A percentile compares a stretch with the other conserved stretches of the same genome.
Evolutionary conservation across 2,888 invertebrate genomes (phyloP).

Genomic region (Loripinus fragilis): DNA sequence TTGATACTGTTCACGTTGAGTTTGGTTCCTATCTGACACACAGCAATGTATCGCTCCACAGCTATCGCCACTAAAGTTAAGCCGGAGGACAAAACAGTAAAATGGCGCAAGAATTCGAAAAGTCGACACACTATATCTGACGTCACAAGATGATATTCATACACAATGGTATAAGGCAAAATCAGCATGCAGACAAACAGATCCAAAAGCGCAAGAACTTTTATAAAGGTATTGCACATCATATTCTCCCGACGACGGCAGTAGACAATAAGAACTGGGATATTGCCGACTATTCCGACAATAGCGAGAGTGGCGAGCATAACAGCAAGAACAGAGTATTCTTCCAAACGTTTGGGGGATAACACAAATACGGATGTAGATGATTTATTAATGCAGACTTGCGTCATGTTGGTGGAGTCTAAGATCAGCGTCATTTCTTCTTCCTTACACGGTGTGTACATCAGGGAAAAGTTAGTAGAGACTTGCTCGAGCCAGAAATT

Average conservation of each 20-base stretch:
- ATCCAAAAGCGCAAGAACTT: conserved; percentile 69
- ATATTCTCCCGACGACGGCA: conserved; percentile 61
- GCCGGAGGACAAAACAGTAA: conserved; percentile 64
- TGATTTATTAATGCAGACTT: neutral
- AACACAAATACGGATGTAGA: neutral
- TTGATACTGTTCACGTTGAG: conserved; percentile 63
- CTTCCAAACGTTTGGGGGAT: conserved; percentile 30
- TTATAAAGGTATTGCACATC: conserved; percentile 73
- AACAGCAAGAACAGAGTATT: conserved; percentile 57
- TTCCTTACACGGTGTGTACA: too few relatives aligned
- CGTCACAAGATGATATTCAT: conserved; percentile 69
- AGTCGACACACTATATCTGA: conserved; percentile 66
- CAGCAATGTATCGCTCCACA: conserved; percentile 71
- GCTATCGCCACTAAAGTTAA: conserved; percentile 72
- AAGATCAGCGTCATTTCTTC: too few relatives aligned
- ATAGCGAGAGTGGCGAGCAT: conserved; percentile 61
- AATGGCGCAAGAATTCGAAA: conserved; percentile 71
- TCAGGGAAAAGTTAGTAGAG: too few relatives aligned
- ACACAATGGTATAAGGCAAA: conserved; percentile 73
- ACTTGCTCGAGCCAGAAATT: too few relatives aligned
- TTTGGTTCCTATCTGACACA: conserved; percentile 65
- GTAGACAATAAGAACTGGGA: conserved; percentile 71
- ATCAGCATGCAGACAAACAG: conserved; percentile 66
- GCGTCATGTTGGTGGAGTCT: neutral
- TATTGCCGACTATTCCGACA: conserved; percentile 68